These are phyloP conservation scores for Puffinus mauretanicus DNA, from an alignment of 2,113 vertebrate species.

Conservation along the genomic window DNA sequence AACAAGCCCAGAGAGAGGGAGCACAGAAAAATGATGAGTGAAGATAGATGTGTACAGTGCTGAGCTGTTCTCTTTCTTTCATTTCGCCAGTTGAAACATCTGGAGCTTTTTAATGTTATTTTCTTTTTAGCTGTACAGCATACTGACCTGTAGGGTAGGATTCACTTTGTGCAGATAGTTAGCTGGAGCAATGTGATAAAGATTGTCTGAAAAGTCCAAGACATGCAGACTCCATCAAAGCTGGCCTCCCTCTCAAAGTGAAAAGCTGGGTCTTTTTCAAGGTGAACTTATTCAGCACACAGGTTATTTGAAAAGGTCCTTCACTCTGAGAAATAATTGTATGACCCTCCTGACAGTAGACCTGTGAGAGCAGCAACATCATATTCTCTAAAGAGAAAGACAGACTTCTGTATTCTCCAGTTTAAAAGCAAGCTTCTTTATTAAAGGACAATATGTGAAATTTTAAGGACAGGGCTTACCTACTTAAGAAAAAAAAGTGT, in stretches of 20 bases:
- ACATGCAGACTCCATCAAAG: neutral
- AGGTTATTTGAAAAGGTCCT: neutral
- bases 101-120: constrained; percentile 35
- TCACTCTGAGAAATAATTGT: neutral
- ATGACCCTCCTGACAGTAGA: neutral
- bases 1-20: neutral
- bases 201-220: neutral
- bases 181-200: neutral
- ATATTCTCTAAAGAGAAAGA: neutral
- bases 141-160: neutral
- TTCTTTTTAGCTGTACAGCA: constrained; percentile 2
- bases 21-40: neutral
- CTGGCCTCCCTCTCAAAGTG: neutral
- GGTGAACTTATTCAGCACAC: neutral
- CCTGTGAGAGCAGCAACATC: neutral
- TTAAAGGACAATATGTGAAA: neutral
- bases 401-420: neutral
- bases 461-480: neutral
- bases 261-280: neutral
- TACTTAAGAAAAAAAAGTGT: neutral
- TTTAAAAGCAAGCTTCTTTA: neutral
- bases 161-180: neutral
- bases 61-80: neutral
- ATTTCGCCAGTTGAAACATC: constrained; percentile 28
- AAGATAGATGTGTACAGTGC: neutral